Conservation (phyloP, 1,140 invertebrate species). For the Heliconius hewitsoni region DNA sequence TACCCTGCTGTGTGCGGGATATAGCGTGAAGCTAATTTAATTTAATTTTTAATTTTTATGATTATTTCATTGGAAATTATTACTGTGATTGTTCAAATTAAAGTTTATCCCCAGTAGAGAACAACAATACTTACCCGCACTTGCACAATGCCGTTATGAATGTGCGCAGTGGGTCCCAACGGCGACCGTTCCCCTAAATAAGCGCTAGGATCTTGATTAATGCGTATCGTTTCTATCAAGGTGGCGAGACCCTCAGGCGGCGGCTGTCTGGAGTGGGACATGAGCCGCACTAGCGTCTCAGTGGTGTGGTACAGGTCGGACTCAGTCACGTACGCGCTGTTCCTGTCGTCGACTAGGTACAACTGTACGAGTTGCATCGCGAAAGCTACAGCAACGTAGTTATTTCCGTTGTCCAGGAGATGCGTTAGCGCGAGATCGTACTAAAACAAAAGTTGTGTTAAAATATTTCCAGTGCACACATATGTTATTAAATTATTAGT, state of each 20-base stretch:
- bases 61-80: no score
- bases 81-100: no score
- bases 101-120: no score
- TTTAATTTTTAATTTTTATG: no score
- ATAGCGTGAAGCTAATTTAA: no score
- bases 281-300: constrained; percentile 89
- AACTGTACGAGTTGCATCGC: constrained; percentile 95
- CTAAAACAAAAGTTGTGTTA: constrained; percentile 70
- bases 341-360: constrained; percentile 93
- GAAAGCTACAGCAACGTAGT: constrained; percentile 92
- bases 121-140: constrained; percentile 82
- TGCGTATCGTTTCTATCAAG: constrained; percentile 88
- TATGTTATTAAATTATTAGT: no score
- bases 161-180: constrained; percentile 90
- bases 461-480: not conserved
- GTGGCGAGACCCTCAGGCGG: constrained; percentile 89
- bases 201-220: constrained; percentile 85
- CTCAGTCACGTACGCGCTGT: constrained; percentile 89
- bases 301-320: constrained; percentile 92
- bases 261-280: constrained; percentile 86
- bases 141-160: constrained; percentile 95
- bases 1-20: no score
- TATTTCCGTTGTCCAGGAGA: constrained; percentile 93
- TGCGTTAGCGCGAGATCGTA: constrained; percentile 93
- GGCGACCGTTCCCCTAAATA: constrained; percentile 87